Conservation (phyloP, 1,140 invertebrate species). For the Gonioctena quinquepunctata region DNA sequence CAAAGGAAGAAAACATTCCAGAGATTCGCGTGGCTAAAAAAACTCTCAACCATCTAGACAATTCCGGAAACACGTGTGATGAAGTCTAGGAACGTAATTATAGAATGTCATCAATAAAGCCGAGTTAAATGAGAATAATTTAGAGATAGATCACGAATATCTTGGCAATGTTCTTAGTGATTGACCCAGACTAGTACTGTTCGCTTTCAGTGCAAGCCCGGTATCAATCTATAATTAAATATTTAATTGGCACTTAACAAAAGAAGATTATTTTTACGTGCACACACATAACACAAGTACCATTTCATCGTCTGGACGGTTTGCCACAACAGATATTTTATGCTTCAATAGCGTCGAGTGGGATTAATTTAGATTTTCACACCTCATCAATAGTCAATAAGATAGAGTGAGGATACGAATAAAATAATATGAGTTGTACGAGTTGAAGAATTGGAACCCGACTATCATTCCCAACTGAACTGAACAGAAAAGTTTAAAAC, state of each 20-base stretch:
- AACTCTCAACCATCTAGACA: no score
- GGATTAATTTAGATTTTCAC: no score
- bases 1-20: no score
- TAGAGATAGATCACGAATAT: conserved; percentile 30
- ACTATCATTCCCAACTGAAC: no score
- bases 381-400: no score
- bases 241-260: conserved; percentile 24
- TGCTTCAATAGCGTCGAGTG: no score
- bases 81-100: neutral
- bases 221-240: conserved; percentile 39
- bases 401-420: no score
- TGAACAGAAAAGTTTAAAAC: no score
- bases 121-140: conserved; percentile 16
- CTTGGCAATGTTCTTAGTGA: conserved; percentile 34
- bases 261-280: conserved; percentile 13
- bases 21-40: no score
- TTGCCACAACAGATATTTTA: conserved; percentile 1
- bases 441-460: no score
- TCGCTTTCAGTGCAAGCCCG: conserved; percentile 25
- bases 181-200: conserved; percentile 32
- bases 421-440: no score
- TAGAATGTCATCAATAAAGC: conserved; percentile 15
- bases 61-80: neutral
- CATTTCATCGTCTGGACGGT: neutral
- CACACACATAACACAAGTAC: neutral